Percentiles rank a stretch among this genome's conserved stretches.
These are phyloP conservation scores for Cyanoderma ruficeps DNA, from an alignment of 2,113 vertebrate species.

Conservation along the genomic window DNA sequence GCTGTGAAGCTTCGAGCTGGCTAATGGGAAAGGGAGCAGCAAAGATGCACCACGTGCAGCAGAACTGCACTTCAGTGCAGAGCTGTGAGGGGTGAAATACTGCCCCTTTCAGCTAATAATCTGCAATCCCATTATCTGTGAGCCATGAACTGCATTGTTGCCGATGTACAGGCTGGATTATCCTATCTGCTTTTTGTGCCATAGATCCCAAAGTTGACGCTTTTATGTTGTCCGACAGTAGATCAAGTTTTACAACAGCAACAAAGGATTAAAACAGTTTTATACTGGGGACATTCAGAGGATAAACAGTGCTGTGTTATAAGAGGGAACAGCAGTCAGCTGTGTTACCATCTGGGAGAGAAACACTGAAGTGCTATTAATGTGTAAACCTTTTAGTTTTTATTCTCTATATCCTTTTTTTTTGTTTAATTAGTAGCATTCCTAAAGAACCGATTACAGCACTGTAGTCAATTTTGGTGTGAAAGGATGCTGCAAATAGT, in stretches of 20 bases:
- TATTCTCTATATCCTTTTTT: background rate
- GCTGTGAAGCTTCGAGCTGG: background rate
- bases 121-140: conserved; percentile 67
- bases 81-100: conserved; percentile 42
- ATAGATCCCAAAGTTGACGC: conserved; percentile 72
- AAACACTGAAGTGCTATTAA: conserved; percentile 63
- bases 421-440: conserved; percentile 6
- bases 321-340: conserved; percentile 48
- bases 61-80: background rate
- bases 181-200: conserved; percentile 35
- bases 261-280: conserved; percentile 78
- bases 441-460: conserved; percentile 33
- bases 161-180: conserved; percentile 65
- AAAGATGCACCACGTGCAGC: background rate
- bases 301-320: conserved; percentile 62
- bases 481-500: background rate
- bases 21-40: background rate
- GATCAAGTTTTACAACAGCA: conserved; percentile 78
- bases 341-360: conserved; percentile 67
- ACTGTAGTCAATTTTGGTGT: conserved; percentile 41
- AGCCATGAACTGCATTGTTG: conserved; percentile 71
- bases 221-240: conserved; percentile 76
- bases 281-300: conserved; percentile 69
- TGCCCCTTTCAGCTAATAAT: conserved; percentile 62
- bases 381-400: conserved; percentile 55